A percentile compares a stretch with the other conserved stretches of the same genome.
phyloP scores from a whole-genome alignment of 2,113 vertebrate genomes.

The Calonectris borealis region DNA sequence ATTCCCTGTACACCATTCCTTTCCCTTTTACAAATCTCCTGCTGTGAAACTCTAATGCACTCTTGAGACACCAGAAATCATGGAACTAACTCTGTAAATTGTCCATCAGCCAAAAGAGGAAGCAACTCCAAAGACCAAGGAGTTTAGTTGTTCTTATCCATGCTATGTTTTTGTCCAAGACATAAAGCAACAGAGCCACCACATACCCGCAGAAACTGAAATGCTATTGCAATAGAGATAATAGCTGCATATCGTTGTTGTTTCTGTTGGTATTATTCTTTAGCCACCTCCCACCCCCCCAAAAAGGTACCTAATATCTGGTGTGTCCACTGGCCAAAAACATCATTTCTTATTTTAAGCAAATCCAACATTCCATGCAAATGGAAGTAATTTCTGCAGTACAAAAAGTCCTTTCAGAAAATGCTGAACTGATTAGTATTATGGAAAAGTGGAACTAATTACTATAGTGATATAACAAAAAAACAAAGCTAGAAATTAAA shows the following conservation, averaged over 20 bases:
- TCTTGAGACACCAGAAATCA: slow-evolving; percentile 37
- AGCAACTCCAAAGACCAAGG: background rate
- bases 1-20: slow-evolving; percentile 47
- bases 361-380: background rate
- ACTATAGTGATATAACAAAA: background rate
- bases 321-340: background rate
- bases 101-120: slow-evolving; percentile 23
- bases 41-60: slow-evolving; percentile 63
- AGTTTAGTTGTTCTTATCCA: background rate
- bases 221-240: background rate
- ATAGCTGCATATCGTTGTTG: background rate
- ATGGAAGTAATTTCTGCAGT: slow-evolving; percentile 25
- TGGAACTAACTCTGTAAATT: slow-evolving; percentile 17
- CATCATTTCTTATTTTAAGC: background rate
- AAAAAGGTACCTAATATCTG: background rate
- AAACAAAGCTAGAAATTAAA: background rate
- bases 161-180: background rate
- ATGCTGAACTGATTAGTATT: background rate
- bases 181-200: background rate
- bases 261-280: background rate
- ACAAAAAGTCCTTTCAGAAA: slow-evolving; percentile 28
- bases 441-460: slow-evolving; percentile 25
- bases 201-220: background rate
- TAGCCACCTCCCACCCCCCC: background rate
- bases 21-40: slow-evolving; percentile 70